Evolutionary conservation across 2,888 invertebrate genomes (phyloP).

Genomic region (Nasonovia ribisnigri): DNA sequence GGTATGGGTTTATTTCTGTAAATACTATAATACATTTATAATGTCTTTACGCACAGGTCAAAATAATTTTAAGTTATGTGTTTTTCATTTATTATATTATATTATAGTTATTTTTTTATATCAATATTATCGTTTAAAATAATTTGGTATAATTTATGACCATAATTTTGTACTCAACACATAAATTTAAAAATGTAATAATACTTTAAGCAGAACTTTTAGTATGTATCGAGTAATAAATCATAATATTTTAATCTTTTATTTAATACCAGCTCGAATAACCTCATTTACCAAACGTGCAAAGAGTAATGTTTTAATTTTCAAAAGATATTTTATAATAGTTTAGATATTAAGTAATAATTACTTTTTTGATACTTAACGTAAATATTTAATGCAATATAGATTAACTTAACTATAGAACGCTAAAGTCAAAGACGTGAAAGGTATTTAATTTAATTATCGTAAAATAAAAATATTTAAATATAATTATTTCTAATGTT

Average conservation of each 20-base stretch:
- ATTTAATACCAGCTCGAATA: background rate
- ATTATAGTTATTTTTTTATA: background rate
- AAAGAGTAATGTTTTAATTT: slow-evolving; percentile 37
- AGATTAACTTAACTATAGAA: background rate
- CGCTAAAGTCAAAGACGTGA: background rate
- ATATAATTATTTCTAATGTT: background rate
- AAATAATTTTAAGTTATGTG: background rate
- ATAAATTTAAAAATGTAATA: slow-evolving; percentile 31
- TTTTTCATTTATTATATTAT: background rate
- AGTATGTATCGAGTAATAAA: slow-evolving; percentile 17
- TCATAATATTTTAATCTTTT: slow-evolving; percentile 36
- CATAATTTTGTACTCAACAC: background rate
- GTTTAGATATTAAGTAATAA: background rate
- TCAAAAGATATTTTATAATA: slow-evolving; percentile 12
- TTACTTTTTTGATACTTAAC: slow-evolving; percentile 9
- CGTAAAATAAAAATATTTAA: background rate
- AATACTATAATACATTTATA: background rate
- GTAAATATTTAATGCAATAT: background rate
- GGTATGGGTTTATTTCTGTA: background rate
- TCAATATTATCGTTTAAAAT: slow-evolving; percentile 32
- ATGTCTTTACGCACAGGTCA: background rate
- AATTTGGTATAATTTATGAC: slow-evolving; percentile 27
- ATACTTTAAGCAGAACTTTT: slow-evolving; percentile 21
- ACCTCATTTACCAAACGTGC: slow-evolving; percentile 11
- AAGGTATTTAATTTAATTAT: background rate